Conservation (phyloP, 2,113 vertebrate genomes). For the Leiothrix lutea region DNA sequence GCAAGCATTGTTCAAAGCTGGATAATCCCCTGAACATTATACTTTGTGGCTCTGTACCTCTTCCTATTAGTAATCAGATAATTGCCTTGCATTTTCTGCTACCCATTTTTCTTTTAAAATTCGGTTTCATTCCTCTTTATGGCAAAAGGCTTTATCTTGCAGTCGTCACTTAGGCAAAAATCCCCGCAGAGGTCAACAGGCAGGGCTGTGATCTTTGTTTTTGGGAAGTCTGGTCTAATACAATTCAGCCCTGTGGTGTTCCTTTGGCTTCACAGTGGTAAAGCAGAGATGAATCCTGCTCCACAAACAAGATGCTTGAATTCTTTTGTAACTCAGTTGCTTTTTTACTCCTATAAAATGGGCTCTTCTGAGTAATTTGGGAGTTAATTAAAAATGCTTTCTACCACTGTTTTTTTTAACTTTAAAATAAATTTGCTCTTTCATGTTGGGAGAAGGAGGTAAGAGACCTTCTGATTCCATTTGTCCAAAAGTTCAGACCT, state of each 20-base stretch:
- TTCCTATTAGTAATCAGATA: constrained; percentile 51
- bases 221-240: background rate
- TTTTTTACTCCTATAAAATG: background rate
- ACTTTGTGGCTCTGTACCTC: constrained; percentile 1
- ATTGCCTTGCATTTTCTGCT: constrained; percentile 27
- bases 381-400: background rate
- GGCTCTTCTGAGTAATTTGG: background rate
- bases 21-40: constrained; percentile 51
- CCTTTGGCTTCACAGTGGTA: background rate
- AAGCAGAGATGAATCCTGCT: background rate
- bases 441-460: background rate
- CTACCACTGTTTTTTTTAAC: background rate
- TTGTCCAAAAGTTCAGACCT: background rate
- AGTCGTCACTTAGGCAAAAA: constrained; percentile 35
- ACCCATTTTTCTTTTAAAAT: constrained; percentile 9
- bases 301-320: background rate
- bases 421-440: background rate
- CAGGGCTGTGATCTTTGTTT: background rate
- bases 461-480: background rate
- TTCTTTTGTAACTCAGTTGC: background rate
- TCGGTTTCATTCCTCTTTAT: constrained; percentile 8
- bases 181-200: background rate
- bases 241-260: background rate
- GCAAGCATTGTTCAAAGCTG: constrained; percentile 57
- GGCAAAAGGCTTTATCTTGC: constrained; percentile 30